Percentiles rank a stretch among this genome's conserved stretches.
Evolutionary conservation across 2,888 invertebrate species (phyloP).

Genomic region (Ernsta delagoae): DNA sequence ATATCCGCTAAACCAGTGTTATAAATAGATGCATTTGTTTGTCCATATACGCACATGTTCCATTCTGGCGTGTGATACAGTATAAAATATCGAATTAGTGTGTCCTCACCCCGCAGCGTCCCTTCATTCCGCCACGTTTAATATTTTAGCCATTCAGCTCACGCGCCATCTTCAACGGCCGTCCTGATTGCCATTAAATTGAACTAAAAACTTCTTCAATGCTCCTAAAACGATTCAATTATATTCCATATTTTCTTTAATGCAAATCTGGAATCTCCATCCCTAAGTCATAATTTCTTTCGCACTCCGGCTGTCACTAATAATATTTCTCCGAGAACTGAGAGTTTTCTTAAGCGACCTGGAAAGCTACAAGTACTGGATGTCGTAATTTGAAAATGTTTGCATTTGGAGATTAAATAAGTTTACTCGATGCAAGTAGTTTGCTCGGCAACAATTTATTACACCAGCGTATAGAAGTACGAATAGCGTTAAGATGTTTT

Average conservation of each 20-base stretch:
- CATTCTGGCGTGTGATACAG: conserved; percentile 45
- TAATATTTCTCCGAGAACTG: conserved; percentile 42
- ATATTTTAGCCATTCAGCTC: conserved; percentile 81
- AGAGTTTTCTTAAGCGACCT: conserved; percentile 41
- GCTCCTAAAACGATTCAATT: conserved; percentile 80
- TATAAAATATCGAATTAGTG: conserved; percentile 70
- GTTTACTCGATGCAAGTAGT: conserved; percentile 72
- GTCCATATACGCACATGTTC: conserved; percentile 14
- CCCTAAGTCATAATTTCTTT: conserved; percentile 39
- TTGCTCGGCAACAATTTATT: conserved; percentile 73
- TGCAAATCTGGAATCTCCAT: conserved; percentile 40
- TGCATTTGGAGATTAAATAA: conserved; percentile 76
- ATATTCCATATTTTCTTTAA: conserved; percentile 66
- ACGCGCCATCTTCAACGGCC: conserved; percentile 82
- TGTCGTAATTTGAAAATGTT: conserved; percentile 66
- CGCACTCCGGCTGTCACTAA: conserved; percentile 33
- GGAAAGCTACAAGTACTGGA: conserved; percentile 44
- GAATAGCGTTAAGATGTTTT: conserved; percentile 76
- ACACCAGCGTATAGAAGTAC: conserved; percentile 64
- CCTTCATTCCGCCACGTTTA: conserved; percentile 75
- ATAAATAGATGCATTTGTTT: background rate
- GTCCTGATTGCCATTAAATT: conserved; percentile 85
- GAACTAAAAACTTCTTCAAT: conserved; percentile 85
- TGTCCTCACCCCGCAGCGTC: conserved; percentile 61
- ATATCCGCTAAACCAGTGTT: background rate